Evolutionary conservation across 2,888 invertebrate genomes (phyloP).

Genomic region (Macropis europaea): DNA sequence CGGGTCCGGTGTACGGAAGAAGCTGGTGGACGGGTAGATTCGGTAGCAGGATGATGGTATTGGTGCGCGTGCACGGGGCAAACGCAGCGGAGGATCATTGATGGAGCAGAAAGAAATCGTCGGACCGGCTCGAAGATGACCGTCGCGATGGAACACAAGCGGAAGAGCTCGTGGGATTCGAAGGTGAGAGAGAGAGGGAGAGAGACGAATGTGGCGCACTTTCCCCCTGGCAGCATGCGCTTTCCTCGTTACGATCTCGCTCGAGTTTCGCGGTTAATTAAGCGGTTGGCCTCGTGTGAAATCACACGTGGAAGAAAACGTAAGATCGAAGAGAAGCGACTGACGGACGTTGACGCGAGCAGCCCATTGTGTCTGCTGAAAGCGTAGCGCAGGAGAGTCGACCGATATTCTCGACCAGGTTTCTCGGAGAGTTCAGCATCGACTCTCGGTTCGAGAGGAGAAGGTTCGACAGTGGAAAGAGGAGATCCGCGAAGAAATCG

Average conservation of each 20-base stretch:
- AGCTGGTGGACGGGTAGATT: not conserved
- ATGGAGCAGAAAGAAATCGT: conserved; percentile 31
- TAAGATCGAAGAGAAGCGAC: conserved; percentile 36
- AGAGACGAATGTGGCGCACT: conserved; percentile 62
- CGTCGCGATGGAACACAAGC: conserved; percentile 81
- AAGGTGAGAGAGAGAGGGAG: no score
- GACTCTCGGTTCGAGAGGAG: not conserved
- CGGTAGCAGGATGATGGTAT: conserved; percentile 34
- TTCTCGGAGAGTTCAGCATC: conserved; percentile 5
- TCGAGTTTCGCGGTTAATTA: conserved; percentile 46
- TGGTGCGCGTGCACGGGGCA: conserved; percentile 26
- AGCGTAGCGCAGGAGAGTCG: not conserved
- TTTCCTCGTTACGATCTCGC: conserved; percentile 37
- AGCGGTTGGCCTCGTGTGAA: conserved; percentile 46
- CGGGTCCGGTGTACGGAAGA: not conserved
- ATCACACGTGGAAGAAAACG: conserved; percentile 28
- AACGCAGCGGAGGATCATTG: conserved; percentile 44
- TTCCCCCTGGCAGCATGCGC: conserved; percentile 46
- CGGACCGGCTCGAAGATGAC: conserved; percentile 72
- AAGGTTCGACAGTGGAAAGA: not conserved
- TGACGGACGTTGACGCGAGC: not conserved
- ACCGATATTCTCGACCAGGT: not conserved
- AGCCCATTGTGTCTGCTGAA: conserved; percentile 11
- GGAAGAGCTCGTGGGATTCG: conserved; percentile 82
- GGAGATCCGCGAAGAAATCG: conserved; percentile 14